Evolutionary conservation across 1,140 invertebrate species (phyloP).

Genomic region (Phymastichus coffea): DNA sequence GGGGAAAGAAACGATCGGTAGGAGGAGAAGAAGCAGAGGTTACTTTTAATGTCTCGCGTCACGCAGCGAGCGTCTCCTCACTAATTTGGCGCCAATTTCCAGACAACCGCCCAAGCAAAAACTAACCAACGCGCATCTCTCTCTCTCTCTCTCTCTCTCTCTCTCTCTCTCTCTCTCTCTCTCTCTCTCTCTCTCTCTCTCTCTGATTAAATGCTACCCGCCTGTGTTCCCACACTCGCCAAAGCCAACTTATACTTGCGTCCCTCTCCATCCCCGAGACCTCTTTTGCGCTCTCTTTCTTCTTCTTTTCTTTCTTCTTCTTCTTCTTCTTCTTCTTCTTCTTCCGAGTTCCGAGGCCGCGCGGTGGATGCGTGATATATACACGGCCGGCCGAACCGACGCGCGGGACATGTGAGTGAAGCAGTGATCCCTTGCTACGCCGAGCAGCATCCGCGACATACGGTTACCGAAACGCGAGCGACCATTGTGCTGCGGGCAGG

Average conservation of each 20-base stretch:
- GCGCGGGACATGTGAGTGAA: not conserved
- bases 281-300: slow-evolving; percentile 28
- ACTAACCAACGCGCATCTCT: slow-evolving; percentile 47
- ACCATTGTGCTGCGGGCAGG: too few species aligned
- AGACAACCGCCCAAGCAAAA: slow-evolving; percentile 56
- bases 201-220: slow-evolving; percentile 58
- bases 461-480: not conserved
- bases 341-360: slow-evolving; percentile 19
- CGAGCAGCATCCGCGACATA: not conserved
- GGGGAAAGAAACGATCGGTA: too few species aligned
- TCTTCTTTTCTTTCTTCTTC: slow-evolving; percentile 18
- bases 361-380: slow-evolving; percentile 16
- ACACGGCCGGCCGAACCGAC: too few species aligned
- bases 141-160: slow-evolving; percentile 16
- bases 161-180: slow-evolving; percentile 35
- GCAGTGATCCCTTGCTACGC: not conserved
- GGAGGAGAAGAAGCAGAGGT: too few species aligned
- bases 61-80: slow-evolving; percentile 56
- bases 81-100: slow-evolving; percentile 60
- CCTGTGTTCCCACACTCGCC: slow-evolving; percentile 47
- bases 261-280: not conserved
- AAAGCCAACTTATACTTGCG: slow-evolving; percentile 1
- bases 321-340: slow-evolving; percentile 27
- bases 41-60: slow-evolving; percentile 59
- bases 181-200: slow-evolving; percentile 42